Conservation (phyloP, 2,888 invertebrate species). For the Polylopha cassiicola region DNA sequence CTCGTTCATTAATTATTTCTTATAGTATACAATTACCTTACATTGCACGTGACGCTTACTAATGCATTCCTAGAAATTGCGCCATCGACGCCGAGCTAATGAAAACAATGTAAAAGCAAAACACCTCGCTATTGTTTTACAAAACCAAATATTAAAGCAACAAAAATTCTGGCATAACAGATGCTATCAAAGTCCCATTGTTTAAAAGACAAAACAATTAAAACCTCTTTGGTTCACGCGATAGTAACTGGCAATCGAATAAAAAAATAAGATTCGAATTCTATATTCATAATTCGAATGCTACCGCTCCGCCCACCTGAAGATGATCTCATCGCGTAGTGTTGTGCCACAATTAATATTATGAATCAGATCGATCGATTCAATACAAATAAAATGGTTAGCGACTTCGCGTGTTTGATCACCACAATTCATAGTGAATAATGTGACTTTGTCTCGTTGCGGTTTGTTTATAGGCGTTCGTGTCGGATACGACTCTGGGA, state of each 20-base stretch:
- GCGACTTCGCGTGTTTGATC: conserved; percentile 61
- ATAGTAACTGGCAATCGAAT: conserved; percentile 20
- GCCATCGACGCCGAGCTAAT: too few species aligned
- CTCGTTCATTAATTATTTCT: too few species aligned
- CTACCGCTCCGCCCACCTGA: conserved; percentile 34
- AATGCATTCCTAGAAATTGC: too few species aligned
- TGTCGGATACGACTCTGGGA: conserved; percentile 44
- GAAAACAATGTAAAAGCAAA: too few species aligned
- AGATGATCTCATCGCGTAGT: conserved; percentile 48
- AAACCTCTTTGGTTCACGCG: conserved; percentile 11
- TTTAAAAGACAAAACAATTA: conserved; percentile 7
- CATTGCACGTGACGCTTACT: too few species aligned
- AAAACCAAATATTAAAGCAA: conserved; percentile 3
- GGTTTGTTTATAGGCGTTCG: conserved; percentile 62
- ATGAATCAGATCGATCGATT: conserved; percentile 36
- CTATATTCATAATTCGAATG: conserved; percentile 26
- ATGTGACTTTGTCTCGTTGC: conserved; percentile 64
- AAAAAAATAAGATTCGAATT: conserved; percentile 30
- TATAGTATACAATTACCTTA: too few species aligned
- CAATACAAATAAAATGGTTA: conserved; percentile 37
- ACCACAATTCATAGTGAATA: conserved; percentile 64
- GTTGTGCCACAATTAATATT: conserved; percentile 41
- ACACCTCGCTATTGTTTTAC: conserved; percentile 9
- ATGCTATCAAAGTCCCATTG: conserved; percentile 10
- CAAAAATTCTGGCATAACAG: conserved; percentile 4